Base-by-base conservation (phyloP, 1,140 invertebrate species). In the Neodiprion lecontei region DNA sequence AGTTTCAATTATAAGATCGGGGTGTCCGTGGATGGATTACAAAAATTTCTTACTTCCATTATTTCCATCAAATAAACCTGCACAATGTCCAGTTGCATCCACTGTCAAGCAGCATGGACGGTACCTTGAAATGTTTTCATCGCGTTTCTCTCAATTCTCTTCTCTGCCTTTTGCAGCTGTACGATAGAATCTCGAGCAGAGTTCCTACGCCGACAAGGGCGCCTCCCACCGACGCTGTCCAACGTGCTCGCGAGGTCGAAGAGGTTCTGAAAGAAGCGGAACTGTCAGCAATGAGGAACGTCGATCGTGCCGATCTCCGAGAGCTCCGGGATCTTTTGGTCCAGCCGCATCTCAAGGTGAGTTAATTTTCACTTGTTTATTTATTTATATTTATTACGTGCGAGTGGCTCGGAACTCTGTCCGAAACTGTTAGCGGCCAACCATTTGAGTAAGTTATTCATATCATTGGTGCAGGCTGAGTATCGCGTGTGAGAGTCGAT, bases 281-380 rank as follows among this genome's bases (percentile, higher is more conserved):
- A 76, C 88, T 89, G 79, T 90, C 89, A 74, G 84, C 84, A 74
- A 86, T 85, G 79, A 82, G 80, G 83, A 91, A 84, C 83, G 86
- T 89, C 76, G 89, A 89, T 78, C 84, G 84, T 40, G 85, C 84
- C 76, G 92, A 93, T 87, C 89, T 94, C 78, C 92, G 94, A 79
- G 96, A 98, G 87, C 91, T 98, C 79, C 89, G 93, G 80, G 92
- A 95, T 79, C 89, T 97, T 77, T 90, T 98, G 23, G 91, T 91
- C 75, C 91, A 93, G 83, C 94, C 96, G 75, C 95, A 97, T 87
- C 90, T 97, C 78, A 95, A 95, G 95, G 96, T 98, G 87, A 91
- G 93, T 91, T 48, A 12, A 47, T 72, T 75, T 67, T 74, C n/a
- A 3, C 5, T 40, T 40, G 5, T 4, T 40, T 5, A 40, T 40